phyloP scores from a whole-genome alignment of 2,113 vertebrate genomes.

The Lathamus discolor region DNA sequence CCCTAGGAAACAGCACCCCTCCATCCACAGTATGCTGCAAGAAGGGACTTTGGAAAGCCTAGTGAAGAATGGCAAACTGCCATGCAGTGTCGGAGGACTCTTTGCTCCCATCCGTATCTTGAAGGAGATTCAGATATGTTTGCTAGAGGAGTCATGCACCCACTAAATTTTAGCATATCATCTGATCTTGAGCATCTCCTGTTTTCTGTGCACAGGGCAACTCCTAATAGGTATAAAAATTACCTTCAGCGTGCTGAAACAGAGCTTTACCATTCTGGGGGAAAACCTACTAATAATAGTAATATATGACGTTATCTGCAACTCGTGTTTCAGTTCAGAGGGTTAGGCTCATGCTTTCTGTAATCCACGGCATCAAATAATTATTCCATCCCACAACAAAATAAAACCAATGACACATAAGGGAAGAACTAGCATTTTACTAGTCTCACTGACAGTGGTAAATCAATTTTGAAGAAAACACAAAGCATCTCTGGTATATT shows the following conservation, averaged over 20 bases:
- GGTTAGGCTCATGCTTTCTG: not conserved
- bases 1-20: not conserved
- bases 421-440: not conserved
- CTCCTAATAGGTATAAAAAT: not conserved
- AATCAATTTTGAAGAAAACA: not conserved
- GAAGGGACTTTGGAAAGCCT: not conserved
- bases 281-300: not conserved
- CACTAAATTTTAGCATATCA: not conserved
- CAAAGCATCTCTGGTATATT: not conserved
- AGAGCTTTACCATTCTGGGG: not conserved
- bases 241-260: not conserved
- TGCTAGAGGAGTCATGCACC: not conserved
- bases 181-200: not conserved
- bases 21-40: fast-evolving
- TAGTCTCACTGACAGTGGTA: not conserved
- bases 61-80: not conserved
- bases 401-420: not conserved
- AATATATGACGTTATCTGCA: not conserved
- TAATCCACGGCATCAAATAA: not conserved
- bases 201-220: not conserved
- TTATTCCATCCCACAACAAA: not conserved
- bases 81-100: not conserved
- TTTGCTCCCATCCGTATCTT: not conserved
- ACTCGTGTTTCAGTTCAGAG: not conserved
- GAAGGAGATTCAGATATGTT: not conserved